Evolutionary conservation across 2,888 invertebrate genomes (phyloP), one percentile per base, ranked within the genome.

Genomic region (Dryomyza anilis): DNA sequence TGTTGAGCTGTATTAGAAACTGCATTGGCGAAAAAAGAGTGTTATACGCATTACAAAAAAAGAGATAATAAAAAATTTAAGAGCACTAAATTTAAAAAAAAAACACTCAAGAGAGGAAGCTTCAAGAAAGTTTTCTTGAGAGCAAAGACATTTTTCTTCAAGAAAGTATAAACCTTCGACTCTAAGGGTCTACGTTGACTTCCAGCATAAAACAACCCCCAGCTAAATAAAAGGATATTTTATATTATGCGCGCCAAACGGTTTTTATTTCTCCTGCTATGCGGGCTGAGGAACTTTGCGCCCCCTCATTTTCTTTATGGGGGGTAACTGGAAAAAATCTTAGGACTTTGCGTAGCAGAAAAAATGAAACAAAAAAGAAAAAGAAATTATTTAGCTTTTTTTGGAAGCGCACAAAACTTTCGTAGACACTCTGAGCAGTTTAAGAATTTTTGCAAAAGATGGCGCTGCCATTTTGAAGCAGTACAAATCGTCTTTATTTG

Each of bases 61-160:
- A 25, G 46, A 45, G 14, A 57, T 36, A 12, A n/a, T 7, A 56
- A 36, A 46, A 7, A 21, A 21, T 19, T 55, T 45, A 19, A 5
- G 8, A 64, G 55, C 53, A 63, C 16, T 23, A 30, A 25, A 33
- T 50, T n/a, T n/a, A 57, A 46, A 25, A 46, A 56, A 64, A 55
- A 58, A 36, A 25, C 14, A 36, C 43, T 14, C 23, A 52, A 62
- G 27, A 64, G 67, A 57, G 66, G 70, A 72, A 75, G 72, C 74
- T 72, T 71, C 72, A 74, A 78, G 74, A 71, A 73, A 76, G 65
- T 73, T 75, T 72, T 71, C 77, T 76, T 68, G 70, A 73, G 73
- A 67, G 58, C 21, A 1, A 33, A 55, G 66, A 66, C 52, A 58
- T 69, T 67, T 67, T 63, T 56, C 57, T 65, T 55, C n/a, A n/a